These are phyloP conservation scores for Ethmia dodecea DNA, from an alignment of 2,888 invertebrate genomes.

Conservation along the genomic window DNA sequence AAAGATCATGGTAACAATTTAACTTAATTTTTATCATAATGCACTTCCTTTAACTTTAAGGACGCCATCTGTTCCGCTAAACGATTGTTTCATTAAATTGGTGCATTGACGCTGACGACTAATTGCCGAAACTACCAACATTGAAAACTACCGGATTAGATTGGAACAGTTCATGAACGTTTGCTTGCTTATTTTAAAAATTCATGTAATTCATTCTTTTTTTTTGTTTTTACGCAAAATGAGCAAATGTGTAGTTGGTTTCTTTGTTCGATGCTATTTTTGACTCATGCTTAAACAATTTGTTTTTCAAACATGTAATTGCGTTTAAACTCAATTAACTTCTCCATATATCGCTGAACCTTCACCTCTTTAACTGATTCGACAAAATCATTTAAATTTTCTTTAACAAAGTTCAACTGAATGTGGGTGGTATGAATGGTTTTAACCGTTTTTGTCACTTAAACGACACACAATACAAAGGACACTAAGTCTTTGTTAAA, in stretches of 20 bases:
- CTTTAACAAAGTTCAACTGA: conserved; percentile 17
- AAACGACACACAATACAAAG: conserved; percentile 24
- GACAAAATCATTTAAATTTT: conserved; percentile 17
- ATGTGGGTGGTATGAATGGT: conserved; percentile 29
- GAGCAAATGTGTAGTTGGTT: too few relatives aligned
- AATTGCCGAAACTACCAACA: conserved; percentile 26
- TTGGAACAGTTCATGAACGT: too few relatives aligned
- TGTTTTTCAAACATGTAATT: too few relatives aligned
- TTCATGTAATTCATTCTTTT: too few relatives aligned
- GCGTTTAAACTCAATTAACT: too few relatives aligned
- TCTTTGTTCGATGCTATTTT: too few relatives aligned
- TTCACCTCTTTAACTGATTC: conserved; percentile 21
- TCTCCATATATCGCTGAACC: too few relatives aligned
- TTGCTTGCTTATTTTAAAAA: too few relatives aligned
- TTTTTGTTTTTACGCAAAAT: too few relatives aligned
- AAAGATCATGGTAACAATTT: conserved; percentile 24
- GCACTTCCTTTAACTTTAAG: conserved; percentile 44
- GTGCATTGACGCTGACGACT: conserved; percentile 19
- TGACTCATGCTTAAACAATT: too few relatives aligned
- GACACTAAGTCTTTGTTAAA: conserved; percentile 24
- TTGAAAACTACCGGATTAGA: conserved; percentile 25
- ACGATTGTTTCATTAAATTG: conserved; percentile 30
- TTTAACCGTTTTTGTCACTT: conserved; percentile 17
- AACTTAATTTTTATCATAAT: conserved; percentile 31
- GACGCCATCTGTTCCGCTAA: conserved; percentile 40